Evolutionary conservation across 2,888 invertebrate genomes (phyloP).

Genomic region (Ceriagrion tenellum): DNA sequence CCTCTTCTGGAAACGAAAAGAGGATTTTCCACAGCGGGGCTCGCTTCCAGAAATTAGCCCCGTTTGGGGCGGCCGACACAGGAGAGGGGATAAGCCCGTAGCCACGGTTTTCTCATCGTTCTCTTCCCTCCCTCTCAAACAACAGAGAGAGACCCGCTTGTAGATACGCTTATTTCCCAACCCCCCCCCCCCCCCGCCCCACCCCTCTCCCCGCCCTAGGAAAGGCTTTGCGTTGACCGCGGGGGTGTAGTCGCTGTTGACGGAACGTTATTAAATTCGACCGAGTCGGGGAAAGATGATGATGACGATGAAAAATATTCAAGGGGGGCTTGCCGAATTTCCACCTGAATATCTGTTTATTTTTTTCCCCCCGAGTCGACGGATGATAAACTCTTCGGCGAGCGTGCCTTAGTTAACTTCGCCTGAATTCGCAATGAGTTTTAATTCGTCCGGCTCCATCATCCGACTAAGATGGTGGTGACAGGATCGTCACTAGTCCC

Average conservation of each 20-base stretch:
- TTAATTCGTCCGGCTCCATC: background rate
- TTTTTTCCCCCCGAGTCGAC: background rate
- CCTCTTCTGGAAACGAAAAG: constrained; percentile 32
- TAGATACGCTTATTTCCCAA: background rate
- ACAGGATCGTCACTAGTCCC: no score
- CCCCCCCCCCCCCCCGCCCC: no score
- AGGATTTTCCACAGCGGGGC: constrained; percentile 5
- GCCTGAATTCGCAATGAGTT: background rate
- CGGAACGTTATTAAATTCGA: constrained; percentile 6
- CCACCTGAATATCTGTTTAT: background rate
- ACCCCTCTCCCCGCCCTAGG: no score
- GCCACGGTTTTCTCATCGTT: background rate
- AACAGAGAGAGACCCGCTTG: background rate
- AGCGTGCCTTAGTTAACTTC: background rate
- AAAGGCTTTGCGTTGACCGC: background rate
- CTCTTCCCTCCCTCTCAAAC: background rate
- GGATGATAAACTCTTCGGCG: background rate
- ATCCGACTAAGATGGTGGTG: background rate
- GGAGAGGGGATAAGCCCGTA: background rate
- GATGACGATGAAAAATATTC: background rate
- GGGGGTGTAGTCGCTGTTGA: background rate
- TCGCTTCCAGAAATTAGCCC: constrained; percentile 36
- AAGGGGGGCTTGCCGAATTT: background rate
- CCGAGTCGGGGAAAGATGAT: background rate
- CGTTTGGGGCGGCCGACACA: background rate